Evolutionary conservation across 2,888 invertebrate genomes (phyloP), one percentile per base, ranked within the genome.

Genomic region (Liodrosophila aerea): DNA sequence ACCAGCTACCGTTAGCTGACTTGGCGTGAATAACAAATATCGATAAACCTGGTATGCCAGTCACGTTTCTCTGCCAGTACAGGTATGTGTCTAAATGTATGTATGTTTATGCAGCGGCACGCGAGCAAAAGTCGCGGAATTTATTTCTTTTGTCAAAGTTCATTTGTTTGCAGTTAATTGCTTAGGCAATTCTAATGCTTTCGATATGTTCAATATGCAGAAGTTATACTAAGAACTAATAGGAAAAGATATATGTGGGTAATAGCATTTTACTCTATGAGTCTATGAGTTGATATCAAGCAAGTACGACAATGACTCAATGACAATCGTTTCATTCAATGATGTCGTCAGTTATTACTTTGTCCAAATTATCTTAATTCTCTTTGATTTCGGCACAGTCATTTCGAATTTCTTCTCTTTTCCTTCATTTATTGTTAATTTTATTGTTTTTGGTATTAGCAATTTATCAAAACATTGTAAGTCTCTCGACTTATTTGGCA

Each of bases 401-500:
- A 41, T 44, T 64, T 62, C 53, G 44, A 13, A 52, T 58, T 39
- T 57, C 37, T 22, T 2, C 22, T 22, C 22, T 22, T 22, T 22
- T 22, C 22, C 2, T 22, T 22, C 22, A 22, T 22, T 22, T 22
- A n/a, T 53, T 33, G 54, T 60, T 44, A 39, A 60, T 47, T 57
- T 49, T 50, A 43, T 65, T 56, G 31, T 51, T 40, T 61, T 43
- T 22, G 22, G 36, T 31, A 16, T 58, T 29, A 53, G 74, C 72
- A 63, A 76, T 76, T 76, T 74, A 74, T 76, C 66, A 76, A 76
- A 76, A 76, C 34, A 69, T 53, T 69, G 50, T 47, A 44, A 40
- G 46, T 47, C 57, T 53, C 61, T 37, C 46, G 29, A 41, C 44
- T 29, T 58, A 54, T 65, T 54, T 57, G 61, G 50, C 53, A 54